Percentiles rank a stretch among this genome's conserved stretches.
These are phyloP conservation scores for Leptura quadrifasciata DNA, from an alignment of 2,888 invertebrate species.

Conservation along the genomic window DNA sequence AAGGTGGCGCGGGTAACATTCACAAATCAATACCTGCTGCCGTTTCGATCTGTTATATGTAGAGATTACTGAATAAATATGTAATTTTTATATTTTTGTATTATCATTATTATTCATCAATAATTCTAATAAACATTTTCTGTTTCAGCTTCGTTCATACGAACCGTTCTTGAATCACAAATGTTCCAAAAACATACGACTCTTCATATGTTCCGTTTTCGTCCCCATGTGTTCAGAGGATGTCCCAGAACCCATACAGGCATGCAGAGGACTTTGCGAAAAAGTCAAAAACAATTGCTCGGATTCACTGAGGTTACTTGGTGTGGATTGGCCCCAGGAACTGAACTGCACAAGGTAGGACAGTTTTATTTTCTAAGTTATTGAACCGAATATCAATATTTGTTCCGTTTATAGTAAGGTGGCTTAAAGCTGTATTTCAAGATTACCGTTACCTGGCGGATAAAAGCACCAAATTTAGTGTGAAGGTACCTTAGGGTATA, in stretches of 20 bases:
- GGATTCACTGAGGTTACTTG: slow-evolving; percentile 80
- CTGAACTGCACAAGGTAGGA: slow-evolving; percentile 81
- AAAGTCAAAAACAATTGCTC: slow-evolving; percentile 84
- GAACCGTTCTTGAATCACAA: slow-evolving; percentile 85
- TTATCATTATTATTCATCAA: background rate
- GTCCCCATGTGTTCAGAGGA: slow-evolving; percentile 94
- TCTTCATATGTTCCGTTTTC: slow-evolving; percentile 93
- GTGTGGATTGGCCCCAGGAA: slow-evolving; percentile 82
- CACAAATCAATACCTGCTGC: too few relatives aligned
- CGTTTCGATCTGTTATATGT: too few relatives aligned
- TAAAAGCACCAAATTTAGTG: too few relatives aligned
- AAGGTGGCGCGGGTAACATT: too few relatives aligned
- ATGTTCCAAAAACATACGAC: slow-evolving; percentile 87
- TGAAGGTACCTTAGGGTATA: too few relatives aligned
- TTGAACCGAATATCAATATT: too few relatives aligned
- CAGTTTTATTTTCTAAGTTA: too few relatives aligned
- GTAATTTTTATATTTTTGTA: too few relatives aligned
- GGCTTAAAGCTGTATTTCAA: too few relatives aligned
- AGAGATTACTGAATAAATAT: too few relatives aligned
- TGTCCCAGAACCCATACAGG: slow-evolving; percentile 88
- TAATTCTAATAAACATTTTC: slow-evolving; percentile 50
- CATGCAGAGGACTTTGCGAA: slow-evolving; percentile 91
- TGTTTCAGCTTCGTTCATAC: slow-evolving; percentile 83
- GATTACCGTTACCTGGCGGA: too few relatives aligned
- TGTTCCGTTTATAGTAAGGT: too few relatives aligned